Evolutionary conservation across 1,140 invertebrate species (phyloP).

Genomic region (Bombus soroeensis): DNA sequence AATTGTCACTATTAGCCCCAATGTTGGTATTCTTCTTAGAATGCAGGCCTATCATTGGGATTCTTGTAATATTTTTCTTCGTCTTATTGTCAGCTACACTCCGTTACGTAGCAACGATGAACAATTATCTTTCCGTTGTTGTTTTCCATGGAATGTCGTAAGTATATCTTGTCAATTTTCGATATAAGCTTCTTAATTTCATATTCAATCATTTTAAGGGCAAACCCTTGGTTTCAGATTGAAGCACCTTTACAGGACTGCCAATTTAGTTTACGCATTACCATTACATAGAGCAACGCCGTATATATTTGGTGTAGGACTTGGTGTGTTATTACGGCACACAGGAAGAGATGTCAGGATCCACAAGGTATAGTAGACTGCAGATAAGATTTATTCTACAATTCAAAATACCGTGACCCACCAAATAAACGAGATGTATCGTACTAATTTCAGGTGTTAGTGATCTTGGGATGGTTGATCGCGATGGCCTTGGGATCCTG

Average conservation of each 20-base stretch:
- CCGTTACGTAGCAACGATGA: constrained; percentile 84
- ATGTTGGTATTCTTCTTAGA: constrained; percentile 87
- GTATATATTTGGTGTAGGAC: constrained; percentile 86
- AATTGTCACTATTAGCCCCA: constrained; percentile 89
- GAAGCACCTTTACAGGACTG: constrained; percentile 87
- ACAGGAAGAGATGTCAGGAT: constrained; percentile 78
- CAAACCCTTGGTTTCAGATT: constrained; percentile 80
- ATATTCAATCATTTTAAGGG: neutral
- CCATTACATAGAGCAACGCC: constrained; percentile 86
- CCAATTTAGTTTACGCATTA: constrained; percentile 85
- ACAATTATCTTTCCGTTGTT: constrained; percentile 85
- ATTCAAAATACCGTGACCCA: constrained; percentile 10
- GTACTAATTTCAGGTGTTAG: constrained; percentile 79
- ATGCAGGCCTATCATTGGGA: constrained; percentile 83
- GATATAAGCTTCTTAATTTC: too few species aligned
- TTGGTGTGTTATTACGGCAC: constrained; percentile 85
- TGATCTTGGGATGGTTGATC: constrained; percentile 84
- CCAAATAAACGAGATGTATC: constrained; percentile 15
- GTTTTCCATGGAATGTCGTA: constrained; percentile 88
- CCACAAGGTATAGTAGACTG: constrained; percentile 73
- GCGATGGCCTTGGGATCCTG: constrained; percentile 81
- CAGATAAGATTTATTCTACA: neutral
- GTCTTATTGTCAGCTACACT: constrained; percentile 85
- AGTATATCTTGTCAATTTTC: constrained; percentile 55
- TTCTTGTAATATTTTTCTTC: constrained; percentile 83